A percentile compares a stretch with the other conserved stretches of the same genome.
Evolutionary conservation across 2,888 invertebrate species (phyloP).

Genomic region (Pseudolycoriella hygida): DNA sequence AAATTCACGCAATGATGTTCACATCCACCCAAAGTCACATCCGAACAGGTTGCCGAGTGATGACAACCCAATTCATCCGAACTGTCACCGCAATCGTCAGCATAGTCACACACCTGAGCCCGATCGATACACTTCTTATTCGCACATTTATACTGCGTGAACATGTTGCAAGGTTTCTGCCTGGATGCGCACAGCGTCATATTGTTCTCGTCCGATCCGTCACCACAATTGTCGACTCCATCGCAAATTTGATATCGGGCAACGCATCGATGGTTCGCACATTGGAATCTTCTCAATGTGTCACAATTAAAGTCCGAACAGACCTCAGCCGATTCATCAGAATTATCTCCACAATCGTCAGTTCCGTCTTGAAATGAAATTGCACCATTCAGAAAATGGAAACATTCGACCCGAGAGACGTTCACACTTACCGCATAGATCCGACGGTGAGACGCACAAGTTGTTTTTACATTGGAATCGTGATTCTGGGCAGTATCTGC

Average conservation of each 20-base stretch:
- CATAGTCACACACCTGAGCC: conserved; percentile 66
- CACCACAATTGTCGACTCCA: conserved; percentile 82
- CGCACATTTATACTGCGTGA: conserved; percentile 71
- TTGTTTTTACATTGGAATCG: conserved; percentile 87
- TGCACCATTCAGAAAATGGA: background rate
- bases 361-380: conserved; percentile 20
- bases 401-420: background rate
- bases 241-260: conserved; percentile 79
- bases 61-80: conserved; percentile 86
- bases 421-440: conserved; percentile 52
- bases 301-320: conserved; percentile 79
- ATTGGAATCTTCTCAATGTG: conserved; percentile 68
- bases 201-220: conserved; percentile 90
- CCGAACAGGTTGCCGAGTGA: conserved; percentile 40
- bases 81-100: conserved; percentile 79
- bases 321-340: conserved; percentile 65
- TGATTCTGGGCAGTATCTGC: conserved; percentile 74
- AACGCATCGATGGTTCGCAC: conserved; percentile 74
- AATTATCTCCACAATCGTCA: conserved; percentile 83
- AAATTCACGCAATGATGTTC: conserved; percentile 82
- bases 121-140: conserved; percentile 71
- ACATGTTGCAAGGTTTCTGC: conserved; percentile 55
- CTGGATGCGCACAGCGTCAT: conserved; percentile 72
- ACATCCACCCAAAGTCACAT: conserved; percentile 56
- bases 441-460: conserved; percentile 74